Evolutionary conservation across 2,113 vertebrate genomes (phyloP), one percentile per base, ranked within the genome.

Genomic region (Paramisgurnus dabryanus): DNA sequence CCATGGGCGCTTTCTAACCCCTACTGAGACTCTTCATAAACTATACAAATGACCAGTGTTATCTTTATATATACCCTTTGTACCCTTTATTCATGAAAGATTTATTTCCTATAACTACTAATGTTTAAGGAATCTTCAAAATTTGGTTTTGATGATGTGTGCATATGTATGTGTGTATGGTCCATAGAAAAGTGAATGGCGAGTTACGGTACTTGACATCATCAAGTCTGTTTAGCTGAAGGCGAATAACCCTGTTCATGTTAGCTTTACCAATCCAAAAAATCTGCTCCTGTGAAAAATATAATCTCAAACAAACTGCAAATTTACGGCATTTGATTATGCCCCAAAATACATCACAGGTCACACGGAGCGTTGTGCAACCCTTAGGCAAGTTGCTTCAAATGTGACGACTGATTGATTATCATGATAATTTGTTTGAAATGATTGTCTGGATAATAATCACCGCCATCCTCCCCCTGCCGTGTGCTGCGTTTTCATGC

Each of bases 401-500:
- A 90, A 76, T 88, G 61, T 88, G 92, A 93, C 95, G 96, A 98
- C 95, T 93, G 96, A 98, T 96, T 94, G 95, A 95, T 96, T 95
- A 95, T 97, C 95, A 96, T 94, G 94, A 95, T 97, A 94, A 99
- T 97, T 95, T 94, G 93, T 94, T 93, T 93, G 88, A 95, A 95
- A 96, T 96, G 94, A 96, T 96, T 94, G 95, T 96, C 91, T 94
- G 95, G 94, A 92, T 95, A 95, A 95, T 91, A 93, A 92, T 91
- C 89, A 80, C 80, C 22, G 92, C 83, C 89, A 9, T 64, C 58
- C 79, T 70, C 63, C 47, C 79, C 67, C 68, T 55, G 6, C 64
- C 75, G 18, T 13, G 18, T 57, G 88, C 88, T 88, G 85, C 84
- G 87, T 88, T 90, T 86, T 89, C 92, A 94, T 92, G 90, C 93